Conservation (phyloP, 2,113 vertebrate species). For the Orycteropus afer region DNA sequence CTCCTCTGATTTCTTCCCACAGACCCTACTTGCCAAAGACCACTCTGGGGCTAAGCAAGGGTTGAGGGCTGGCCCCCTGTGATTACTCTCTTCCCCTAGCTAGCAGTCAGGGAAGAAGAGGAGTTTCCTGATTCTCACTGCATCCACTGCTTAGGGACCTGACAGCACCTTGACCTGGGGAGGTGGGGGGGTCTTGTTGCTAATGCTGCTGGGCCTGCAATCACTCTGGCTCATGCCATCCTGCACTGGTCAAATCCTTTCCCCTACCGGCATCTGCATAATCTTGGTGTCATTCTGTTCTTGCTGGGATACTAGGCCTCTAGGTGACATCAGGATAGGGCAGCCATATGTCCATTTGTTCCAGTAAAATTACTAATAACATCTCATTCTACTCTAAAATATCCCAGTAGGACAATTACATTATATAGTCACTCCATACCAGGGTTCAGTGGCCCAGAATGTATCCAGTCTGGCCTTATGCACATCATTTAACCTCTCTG, state of each 20-base stretch:
- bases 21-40: background rate
- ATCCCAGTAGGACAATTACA: background rate
- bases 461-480: background rate
- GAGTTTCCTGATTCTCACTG: background rate
- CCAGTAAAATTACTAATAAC: background rate
- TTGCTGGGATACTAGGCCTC: background rate
- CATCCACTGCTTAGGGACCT: background rate
- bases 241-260: background rate
- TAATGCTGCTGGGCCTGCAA: background rate
- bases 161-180: background rate
- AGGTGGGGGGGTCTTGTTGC: background rate
- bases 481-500: background rate
- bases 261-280: background rate
- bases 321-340: background rate
- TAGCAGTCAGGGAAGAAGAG: background rate
- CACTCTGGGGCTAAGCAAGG: background rate
- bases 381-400: background rate
- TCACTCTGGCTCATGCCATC: background rate
- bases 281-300: slow-evolving; percentile 21
- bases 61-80: background rate
- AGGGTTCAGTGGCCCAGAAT: background rate
- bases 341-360: background rate
- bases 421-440: background rate
- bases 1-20: background rate
- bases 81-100: background rate